Percentiles rank a stretch among this genome's conserved stretches.
Evolutionary conservation across 2,888 invertebrate genomes (phyloP).

Genomic region (Leptura quadrifasciata): DNA sequence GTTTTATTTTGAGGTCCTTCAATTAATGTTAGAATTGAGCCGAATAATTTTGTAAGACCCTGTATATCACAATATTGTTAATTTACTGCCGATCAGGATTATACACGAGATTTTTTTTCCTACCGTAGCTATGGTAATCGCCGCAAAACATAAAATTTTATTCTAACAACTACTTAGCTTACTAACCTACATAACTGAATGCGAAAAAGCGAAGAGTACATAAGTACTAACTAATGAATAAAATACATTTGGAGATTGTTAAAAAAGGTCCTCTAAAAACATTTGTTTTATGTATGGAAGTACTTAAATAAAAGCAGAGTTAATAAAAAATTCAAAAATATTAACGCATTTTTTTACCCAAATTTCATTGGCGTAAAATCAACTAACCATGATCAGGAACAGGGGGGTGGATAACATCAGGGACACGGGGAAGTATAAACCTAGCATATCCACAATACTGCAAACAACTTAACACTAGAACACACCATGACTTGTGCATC

Average conservation of each 20-base stretch:
- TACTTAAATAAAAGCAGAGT: background rate
- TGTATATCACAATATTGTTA: too few species aligned
- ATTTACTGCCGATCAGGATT: too few species aligned
- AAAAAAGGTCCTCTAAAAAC: too few species aligned
- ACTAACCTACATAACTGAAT: too few species aligned
- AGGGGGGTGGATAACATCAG: conserved; percentile 73
- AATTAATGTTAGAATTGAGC: background rate
- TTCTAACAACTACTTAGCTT: too few species aligned
- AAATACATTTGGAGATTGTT: too few species aligned
- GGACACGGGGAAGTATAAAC: conserved; percentile 71
- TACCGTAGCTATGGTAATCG: too few species aligned
- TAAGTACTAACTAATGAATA: too few species aligned
- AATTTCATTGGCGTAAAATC: background rate
- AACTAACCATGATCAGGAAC: conserved; percentile 73
- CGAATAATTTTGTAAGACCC: background rate
- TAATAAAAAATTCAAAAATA: background rate
- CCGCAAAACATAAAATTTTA: too few species aligned
- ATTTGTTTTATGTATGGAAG: too few species aligned
- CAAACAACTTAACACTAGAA: conserved; percentile 45
- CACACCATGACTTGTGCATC: conserved; percentile 44
- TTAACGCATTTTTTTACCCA: background rate
- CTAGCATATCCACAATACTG: conserved; percentile 51
- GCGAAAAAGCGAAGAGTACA: too few species aligned
- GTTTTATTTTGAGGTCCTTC: background rate
- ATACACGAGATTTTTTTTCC: too few species aligned